Evolutionary conservation across 37 sponge, comb jelly and placozoan species (phyloP).

Genomic region (Crambe crambe): DNA sequence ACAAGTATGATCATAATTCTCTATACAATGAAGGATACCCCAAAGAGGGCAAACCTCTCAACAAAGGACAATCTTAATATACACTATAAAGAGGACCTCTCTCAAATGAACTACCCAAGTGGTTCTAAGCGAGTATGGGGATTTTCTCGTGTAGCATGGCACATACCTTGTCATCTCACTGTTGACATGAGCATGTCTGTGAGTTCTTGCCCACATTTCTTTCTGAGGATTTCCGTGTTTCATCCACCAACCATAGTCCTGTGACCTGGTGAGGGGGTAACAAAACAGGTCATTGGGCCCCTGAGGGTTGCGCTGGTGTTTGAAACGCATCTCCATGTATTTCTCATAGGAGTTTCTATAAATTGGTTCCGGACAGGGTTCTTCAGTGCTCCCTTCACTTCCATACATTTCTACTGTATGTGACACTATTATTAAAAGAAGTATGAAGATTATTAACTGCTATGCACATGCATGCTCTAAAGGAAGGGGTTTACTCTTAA

Average conservation of each 20-base stretch:
- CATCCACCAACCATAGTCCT: slow-evolving; percentile 96
- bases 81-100: too few species aligned
- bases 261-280: slow-evolving; percentile 84
- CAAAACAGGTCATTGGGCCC: slow-evolving; percentile 88
- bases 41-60: too few species aligned
- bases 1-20: not conserved
- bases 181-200: slow-evolving; percentile 77
- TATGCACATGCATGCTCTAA: not conserved
- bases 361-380: not conserved
- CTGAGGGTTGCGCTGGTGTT: slow-evolving; percentile 81
- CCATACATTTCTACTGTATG: not conserved
- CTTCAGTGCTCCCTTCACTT: not conserved
- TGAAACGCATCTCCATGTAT: slow-evolving; percentile 73
- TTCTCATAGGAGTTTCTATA: slow-evolving; percentile 76
- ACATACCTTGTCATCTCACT: slow-evolving; percentile 98
- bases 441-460: not conserved
- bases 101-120: too few species aligned
- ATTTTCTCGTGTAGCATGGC: slow-evolving; percentile 5
- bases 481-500: not conserved
- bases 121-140: too few species aligned
- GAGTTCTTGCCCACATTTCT: slow-evolving; percentile 70
- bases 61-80: not conserved
- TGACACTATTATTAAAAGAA: not conserved
- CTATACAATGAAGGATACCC: not conserved
- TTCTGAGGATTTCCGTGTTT: slow-evolving; percentile 39